Conservation (phyloP, 2,797 vertebrate species). For the Phalloptychus januarius region DNA sequence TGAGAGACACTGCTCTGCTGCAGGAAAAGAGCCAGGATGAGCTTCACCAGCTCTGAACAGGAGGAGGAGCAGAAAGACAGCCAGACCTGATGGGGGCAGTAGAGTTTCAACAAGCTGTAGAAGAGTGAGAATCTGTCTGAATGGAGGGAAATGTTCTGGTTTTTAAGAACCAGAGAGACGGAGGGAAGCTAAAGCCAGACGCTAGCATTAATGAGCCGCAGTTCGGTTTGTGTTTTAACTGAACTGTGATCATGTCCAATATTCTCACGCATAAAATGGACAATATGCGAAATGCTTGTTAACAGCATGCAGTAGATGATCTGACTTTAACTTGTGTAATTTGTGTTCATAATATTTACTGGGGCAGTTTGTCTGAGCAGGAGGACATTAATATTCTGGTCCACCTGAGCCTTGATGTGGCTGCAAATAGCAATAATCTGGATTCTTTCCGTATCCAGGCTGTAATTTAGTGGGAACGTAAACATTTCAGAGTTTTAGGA, state of each 20-base stretch:
- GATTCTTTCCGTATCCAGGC: not conserved
- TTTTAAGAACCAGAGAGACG: too few relatives aligned
- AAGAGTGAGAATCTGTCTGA: too few relatives aligned
- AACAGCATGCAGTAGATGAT: not conserved
- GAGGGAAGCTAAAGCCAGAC: too few relatives aligned
- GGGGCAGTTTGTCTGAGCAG: not conserved
- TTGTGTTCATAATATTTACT: not conserved
- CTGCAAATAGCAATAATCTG: not conserved
- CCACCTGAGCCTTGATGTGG: too few relatives aligned
- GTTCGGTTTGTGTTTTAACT: not conserved
- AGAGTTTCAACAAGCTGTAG: too few relatives aligned
- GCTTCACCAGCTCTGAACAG: too few relatives aligned
- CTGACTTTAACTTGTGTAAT: not conserved
- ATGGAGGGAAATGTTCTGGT: too few relatives aligned
- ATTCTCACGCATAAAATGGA: not conserved
- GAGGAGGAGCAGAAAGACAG: too few relatives aligned
- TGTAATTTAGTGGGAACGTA: slow-evolving; percentile 26
- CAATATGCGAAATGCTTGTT: not conserved
- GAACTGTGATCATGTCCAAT: not conserved
- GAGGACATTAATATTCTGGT: not conserved
- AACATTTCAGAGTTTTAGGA: slow-evolving; percentile 15
- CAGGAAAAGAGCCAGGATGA: too few relatives aligned
- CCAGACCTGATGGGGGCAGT: too few relatives aligned
- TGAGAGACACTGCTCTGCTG: too few relatives aligned
- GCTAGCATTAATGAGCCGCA: not conserved